Evolutionary conservation across 2,113 vertebrate species (phyloP), one percentile per base, ranked within the genome.

Genomic region (Clupea harengus): DNA sequence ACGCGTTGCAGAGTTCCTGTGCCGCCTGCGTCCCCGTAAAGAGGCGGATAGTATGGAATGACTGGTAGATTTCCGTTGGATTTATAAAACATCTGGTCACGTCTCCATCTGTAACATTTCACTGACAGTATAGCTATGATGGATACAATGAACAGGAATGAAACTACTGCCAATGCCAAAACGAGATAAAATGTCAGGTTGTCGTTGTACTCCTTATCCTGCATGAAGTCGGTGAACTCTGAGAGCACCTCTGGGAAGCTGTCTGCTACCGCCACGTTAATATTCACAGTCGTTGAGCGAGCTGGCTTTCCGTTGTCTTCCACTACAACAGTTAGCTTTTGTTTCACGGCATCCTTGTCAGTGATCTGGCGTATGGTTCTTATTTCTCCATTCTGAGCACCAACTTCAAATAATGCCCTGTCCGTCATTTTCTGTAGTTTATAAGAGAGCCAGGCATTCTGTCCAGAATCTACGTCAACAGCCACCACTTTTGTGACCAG

Each of bases 111-210:
- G 85, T 85, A 54, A 13, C 93, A 45, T n/a, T 88, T 90, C 44
- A 92, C 84, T 45, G 86, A 87, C 60, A 87, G 28, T 52, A 87
- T 84, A 32, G 83, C 80, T n/a, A 87, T 52, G 18, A 87, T 82
- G 52, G 83, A 87, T 6, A 81, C 45, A 22, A 87, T 72, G 8
- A 87, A 87, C 50, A 87, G 80, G 45, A 87, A 87, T 17, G 86
- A 87, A 82, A 87, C 83, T 75, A 85, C 57, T 22, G 83, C 86
- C 47, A 87, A 82, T 7, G 86, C 52, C 45, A 94, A 80, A 18
- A 92, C 87, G 81, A 92, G 82, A 81, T 93, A 93, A 54, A 91
- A 88, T 0, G 89, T 92, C n/a, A 92, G 54, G n/a, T 83, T 86
- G 28, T 91, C 88, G 0, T 87, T 75, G 0, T 88, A 85, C 22